These are phyloP conservation scores for Brevimyrus niger DNA, from an alignment of 2,113 vertebrate species.

Conservation along the genomic window DNA sequence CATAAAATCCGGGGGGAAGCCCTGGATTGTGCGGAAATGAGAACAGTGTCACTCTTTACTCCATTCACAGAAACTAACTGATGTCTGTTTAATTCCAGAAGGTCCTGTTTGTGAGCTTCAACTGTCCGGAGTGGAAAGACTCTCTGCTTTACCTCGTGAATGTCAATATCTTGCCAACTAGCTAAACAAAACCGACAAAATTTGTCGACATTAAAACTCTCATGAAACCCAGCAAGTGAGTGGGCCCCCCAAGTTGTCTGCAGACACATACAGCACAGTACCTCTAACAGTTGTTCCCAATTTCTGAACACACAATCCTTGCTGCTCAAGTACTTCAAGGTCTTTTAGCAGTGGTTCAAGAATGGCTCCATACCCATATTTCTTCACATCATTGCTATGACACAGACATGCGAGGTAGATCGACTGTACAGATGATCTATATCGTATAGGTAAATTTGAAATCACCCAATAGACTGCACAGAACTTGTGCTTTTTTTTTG, in stretches of 20 bases:
- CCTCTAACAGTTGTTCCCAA: not conserved
- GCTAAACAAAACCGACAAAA: not conserved
- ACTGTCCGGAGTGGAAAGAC: not conserved
- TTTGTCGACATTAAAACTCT: not conserved
- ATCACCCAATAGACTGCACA: slow-evolving; percentile 33
- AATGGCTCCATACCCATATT: not conserved
- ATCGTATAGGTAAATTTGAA: slow-evolving; percentile 23
- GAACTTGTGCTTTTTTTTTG: slow-evolving; percentile 22
- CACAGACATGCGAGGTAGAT: slow-evolving; percentile 24
- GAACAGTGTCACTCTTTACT: too few relatives aligned
- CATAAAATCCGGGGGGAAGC: too few relatives aligned
- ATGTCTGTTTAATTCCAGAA: too few relatives aligned
- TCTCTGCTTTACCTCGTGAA: not conserved
- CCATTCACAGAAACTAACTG: too few relatives aligned
- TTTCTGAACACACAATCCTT: not conserved
- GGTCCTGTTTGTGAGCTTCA: too few relatives aligned
- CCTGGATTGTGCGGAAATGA: too few relatives aligned
- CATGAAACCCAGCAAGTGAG: not conserved
- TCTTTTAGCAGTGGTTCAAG: slow-evolving; percentile 5
- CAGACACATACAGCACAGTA: not conserved
- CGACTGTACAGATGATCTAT: slow-evolving; percentile 20
- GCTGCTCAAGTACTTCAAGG: not conserved
- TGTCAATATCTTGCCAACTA: not conserved
- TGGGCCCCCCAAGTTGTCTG: not conserved
- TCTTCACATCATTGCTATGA: not conserved